phyloP scores from a whole-genome alignment of 1,140 invertebrate genomes.

The Oedothorax gibbosus region DNA sequence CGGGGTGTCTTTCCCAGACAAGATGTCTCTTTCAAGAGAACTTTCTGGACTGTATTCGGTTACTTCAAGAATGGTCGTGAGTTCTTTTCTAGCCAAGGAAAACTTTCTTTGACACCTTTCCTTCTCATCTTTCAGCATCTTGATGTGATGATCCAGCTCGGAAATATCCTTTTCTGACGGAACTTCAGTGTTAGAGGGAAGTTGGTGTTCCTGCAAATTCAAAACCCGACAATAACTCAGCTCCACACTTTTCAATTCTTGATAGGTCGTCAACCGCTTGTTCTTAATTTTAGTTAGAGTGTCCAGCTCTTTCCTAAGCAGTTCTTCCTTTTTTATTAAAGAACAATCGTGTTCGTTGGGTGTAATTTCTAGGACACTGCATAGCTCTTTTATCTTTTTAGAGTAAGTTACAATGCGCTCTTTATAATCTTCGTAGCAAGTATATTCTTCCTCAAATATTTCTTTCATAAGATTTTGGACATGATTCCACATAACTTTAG shows the following conservation, averaged over 20 bases:
- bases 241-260: slow-evolving; percentile 27
- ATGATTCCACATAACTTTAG: slow-evolving; percentile 30
- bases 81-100: slow-evolving; percentile 30
- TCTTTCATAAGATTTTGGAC: slow-evolving; percentile 23
- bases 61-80: slow-evolving; percentile 48
- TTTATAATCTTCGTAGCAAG: slow-evolving; percentile 2
- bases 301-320: slow-evolving; percentile 22
- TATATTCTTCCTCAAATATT: slow-evolving; percentile 24
- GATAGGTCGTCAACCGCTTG: slow-evolving; percentile 15
- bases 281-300: slow-evolving; percentile 33
- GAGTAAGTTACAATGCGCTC: slow-evolving; percentile 15
- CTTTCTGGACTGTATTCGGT: slow-evolving; percentile 53
- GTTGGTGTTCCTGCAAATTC: background rate
- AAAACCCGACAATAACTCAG: slow-evolving; percentile 23
- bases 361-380: background rate
- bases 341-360: background rate
- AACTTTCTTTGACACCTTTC: slow-evolving; percentile 15
- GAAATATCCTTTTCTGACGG: slow-evolving; percentile 33
- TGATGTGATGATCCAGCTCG: slow-evolving; percentile 44
- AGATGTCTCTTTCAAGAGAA: slow-evolving; percentile 54
- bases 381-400: slow-evolving; percentile 31
- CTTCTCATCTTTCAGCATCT: slow-evolving; percentile 36
- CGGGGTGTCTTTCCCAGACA: slow-evolving; percentile 9
- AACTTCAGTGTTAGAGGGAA: slow-evolving; percentile 23
- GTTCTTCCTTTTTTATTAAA: slow-evolving; percentile 46